A percentile compares a stretch with the other conserved stretches of the same genome.
These are phyloP conservation scores for Petaurus breviceps DNA, from an alignment of 2,113 vertebrate genomes.

Conservation along the genomic window DNA sequence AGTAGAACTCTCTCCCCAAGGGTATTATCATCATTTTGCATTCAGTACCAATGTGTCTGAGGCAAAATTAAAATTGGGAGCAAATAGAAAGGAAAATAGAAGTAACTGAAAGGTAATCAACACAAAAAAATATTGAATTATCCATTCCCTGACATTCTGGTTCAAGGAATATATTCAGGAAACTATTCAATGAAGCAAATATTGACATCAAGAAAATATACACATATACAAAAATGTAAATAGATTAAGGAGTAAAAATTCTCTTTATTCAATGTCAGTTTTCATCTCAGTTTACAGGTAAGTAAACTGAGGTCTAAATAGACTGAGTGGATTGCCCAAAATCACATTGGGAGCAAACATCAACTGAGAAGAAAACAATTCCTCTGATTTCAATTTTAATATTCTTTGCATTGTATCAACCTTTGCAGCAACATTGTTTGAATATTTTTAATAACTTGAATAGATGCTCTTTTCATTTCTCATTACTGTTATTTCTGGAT, in stretches of 20 bases:
- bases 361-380: not conserved
- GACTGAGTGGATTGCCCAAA: not conserved
- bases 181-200: not conserved
- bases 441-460: not conserved
- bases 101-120: conserved; percentile 37
- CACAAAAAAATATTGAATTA: not conserved
- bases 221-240: not conserved
- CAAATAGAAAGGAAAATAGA: conserved; percentile 48
- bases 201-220: not conserved
- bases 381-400: not conserved
- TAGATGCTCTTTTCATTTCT: not conserved
- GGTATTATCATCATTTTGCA: conserved; percentile 53
- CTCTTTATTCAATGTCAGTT: not conserved
- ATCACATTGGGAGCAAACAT: not conserved
- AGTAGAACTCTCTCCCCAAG: conserved; percentile 61
- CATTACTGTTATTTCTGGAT: not conserved
- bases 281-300: not conserved
- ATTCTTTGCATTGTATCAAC: not conserved
- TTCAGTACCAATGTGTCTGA: conserved; percentile 32
- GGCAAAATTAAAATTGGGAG: conserved; percentile 39
- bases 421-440: not conserved
- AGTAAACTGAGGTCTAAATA: not conserved
- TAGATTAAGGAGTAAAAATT: not conserved
- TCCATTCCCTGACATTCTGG: conserved; percentile 22
- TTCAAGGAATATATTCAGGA: not conserved